A percentile compares a stretch with the other conserved stretches of the same genome.
Evolutionary conservation across 2,888 invertebrate genomes (phyloP).

Genomic region (Zeuzera pyrina): DNA sequence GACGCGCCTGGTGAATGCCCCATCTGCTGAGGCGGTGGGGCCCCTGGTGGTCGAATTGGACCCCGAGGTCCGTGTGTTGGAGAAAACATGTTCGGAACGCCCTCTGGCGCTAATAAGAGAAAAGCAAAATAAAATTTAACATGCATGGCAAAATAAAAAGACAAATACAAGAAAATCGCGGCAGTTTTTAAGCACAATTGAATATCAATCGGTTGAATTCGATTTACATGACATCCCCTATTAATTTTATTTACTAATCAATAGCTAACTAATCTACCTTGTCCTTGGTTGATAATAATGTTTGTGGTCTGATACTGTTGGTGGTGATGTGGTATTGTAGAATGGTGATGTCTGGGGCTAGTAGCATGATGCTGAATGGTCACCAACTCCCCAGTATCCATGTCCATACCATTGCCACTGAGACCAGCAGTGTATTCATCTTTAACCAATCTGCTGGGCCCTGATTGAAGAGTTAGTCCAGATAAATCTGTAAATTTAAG

Average conservation of each 20-base stretch:
- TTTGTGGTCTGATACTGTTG: slow-evolving; percentile 60
- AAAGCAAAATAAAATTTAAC: slow-evolving; percentile 37
- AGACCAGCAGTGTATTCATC: slow-evolving; percentile 92
- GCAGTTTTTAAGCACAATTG: not conserved
- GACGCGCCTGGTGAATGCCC: slow-evolving; percentile 29
- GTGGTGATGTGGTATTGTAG: slow-evolving; percentile 56
- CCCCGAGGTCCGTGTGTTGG: slow-evolving; percentile 51
- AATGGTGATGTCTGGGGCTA: slow-evolving; percentile 61
- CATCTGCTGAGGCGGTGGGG: slow-evolving; percentile 40
- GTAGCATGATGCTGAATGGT: slow-evolving; percentile 67
- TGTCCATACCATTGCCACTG: slow-evolving; percentile 72
- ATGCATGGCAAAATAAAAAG: slow-evolving; percentile 41
- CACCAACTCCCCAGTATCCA: slow-evolving; percentile 66
- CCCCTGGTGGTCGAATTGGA: slow-evolving; percentile 43
- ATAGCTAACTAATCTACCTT: slow-evolving; percentile 55
- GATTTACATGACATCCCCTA: not conserved
- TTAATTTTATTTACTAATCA: not conserved
- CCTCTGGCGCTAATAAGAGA: slow-evolving; percentile 50
- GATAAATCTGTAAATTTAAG: slow-evolving; percentile 91
- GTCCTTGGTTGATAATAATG: slow-evolving; percentile 64
- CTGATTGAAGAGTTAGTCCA: slow-evolving; percentile 90
- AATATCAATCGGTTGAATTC: not conserved
- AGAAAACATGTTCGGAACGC: slow-evolving; percentile 65
- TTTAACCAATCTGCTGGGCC: slow-evolving; percentile 88
- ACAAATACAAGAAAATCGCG: slow-evolving; percentile 13